phyloP scores from a whole-genome alignment of 2,888 invertebrate species.

The Ochropleura plecta region DNA sequence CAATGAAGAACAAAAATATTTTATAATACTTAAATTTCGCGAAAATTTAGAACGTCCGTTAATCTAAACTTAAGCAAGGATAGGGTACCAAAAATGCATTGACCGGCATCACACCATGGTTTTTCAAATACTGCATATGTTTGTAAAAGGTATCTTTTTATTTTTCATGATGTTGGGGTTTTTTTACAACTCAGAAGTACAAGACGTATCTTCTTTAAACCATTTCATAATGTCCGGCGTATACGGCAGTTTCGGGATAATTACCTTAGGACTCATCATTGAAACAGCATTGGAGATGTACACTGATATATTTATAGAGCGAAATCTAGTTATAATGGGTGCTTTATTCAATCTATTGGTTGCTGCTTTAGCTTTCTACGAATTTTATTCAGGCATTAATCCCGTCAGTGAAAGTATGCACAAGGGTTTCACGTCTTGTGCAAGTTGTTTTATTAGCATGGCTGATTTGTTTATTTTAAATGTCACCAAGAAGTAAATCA shows the following conservation, averaged over 20 bases:
- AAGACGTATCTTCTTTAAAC: conserved; percentile 61
- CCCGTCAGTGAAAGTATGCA: conserved; percentile 66
- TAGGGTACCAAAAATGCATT: conserved; percentile 7
- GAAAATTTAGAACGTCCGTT: conserved; percentile 3
- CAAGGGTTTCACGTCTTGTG: conserved; percentile 71
- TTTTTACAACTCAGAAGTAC: conserved; percentile 74
- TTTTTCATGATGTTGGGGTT: conserved; percentile 71
- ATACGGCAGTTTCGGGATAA: conserved; percentile 72
- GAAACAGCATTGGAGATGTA: conserved; percentile 72
- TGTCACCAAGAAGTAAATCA: background rate
- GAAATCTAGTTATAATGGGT: conserved; percentile 67
- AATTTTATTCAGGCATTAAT: conserved; percentile 58
- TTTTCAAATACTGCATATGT: conserved; percentile 73
- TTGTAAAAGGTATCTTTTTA: conserved; percentile 72
- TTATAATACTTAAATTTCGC: background rate
- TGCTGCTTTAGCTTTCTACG: conserved; percentile 67
- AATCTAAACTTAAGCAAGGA: background rate
- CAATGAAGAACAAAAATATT: background rate
- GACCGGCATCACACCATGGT: conserved; percentile 63
- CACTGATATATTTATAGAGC: conserved; percentile 69
- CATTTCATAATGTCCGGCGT: conserved; percentile 77
- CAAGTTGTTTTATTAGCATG: conserved; percentile 66
- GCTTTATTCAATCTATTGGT: conserved; percentile 68
- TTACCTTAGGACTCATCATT: conserved; percentile 76
- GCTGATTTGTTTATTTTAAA: conserved; percentile 69